These are phyloP conservation scores for Cerastis leucographa DNA, from an alignment of 2,888 invertebrate species.

Conservation along the genomic window DNA sequence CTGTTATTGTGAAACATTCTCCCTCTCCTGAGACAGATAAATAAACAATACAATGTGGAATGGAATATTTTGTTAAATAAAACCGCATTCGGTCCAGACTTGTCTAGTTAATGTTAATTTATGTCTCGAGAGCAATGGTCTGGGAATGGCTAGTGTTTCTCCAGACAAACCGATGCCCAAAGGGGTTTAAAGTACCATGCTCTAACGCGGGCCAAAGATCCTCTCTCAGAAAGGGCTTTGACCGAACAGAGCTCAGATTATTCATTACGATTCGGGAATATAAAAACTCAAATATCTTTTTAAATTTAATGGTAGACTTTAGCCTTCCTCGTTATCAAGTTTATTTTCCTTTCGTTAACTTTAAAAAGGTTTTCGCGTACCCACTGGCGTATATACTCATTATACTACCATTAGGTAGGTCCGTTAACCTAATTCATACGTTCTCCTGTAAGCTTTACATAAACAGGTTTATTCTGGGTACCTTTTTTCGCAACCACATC, in stretches of 20 bases:
- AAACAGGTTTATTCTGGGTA: constrained; percentile 23
- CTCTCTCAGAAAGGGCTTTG: constrained; percentile 22
- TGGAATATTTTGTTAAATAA: constrained; percentile 45
- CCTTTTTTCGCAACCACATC: constrained; percentile 14
- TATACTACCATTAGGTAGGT: constrained; percentile 22
- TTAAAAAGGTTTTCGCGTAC: constrained; percentile 22
- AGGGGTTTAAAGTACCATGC: constrained; percentile 46
- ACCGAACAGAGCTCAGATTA: constrained; percentile 12
- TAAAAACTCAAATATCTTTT: constrained; percentile 3
- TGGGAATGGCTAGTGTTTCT: constrained; percentile 46
- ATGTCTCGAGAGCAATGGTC: constrained; percentile 61
- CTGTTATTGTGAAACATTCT: constrained; percentile 27
- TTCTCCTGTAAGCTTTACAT: constrained; percentile 14
- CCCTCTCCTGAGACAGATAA: constrained; percentile 43
- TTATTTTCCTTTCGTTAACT: constrained; percentile 18
- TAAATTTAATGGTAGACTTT: background rate
- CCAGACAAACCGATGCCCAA: constrained; percentile 58
- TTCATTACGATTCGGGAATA: background rate
- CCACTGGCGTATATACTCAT: constrained; percentile 16
- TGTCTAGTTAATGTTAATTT: constrained; percentile 62
- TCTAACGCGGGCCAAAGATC: constrained; percentile 30
- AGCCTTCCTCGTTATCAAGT: constrained; percentile 4
- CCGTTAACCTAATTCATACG: constrained; percentile 20
- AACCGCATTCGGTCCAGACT: constrained; percentile 45
- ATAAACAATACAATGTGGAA: constrained; percentile 33